A percentile compares a stretch with the other conserved stretches of the same genome.
Evolutionary conservation across 1,140 invertebrate species (phyloP).

Genomic region (Panagrolaimus sp.): DNA sequence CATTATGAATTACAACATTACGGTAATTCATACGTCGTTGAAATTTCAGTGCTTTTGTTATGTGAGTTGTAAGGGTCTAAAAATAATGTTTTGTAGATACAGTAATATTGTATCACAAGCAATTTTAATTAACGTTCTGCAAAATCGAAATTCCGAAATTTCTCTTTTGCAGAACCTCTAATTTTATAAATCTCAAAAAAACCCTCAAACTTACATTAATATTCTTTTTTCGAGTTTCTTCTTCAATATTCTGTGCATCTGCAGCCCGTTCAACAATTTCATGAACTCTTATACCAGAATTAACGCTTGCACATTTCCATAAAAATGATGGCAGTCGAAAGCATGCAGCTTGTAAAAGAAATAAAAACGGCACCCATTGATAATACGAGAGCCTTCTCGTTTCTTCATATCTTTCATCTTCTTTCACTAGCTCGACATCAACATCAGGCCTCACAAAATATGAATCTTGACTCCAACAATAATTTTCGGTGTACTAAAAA

Average conservation of each 20-base stretch:
- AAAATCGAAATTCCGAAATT: too few species aligned
- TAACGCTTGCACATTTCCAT: conserved; percentile 56
- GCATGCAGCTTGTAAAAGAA: conserved; percentile 59
- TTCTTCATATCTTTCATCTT: conserved; percentile 41
- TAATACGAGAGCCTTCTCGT: conserved; percentile 57
- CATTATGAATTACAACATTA: conserved; percentile 47
- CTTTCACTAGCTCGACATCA: conserved; percentile 44
- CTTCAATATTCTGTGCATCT: conserved; percentile 41
- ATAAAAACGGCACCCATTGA: conserved; percentile 61
- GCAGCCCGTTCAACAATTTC: conserved; percentile 50
- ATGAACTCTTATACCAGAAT: conserved; percentile 54
- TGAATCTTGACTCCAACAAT: conserved; percentile 54
- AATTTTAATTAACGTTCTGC: too few species aligned
- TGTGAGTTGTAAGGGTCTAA: conserved; percentile 35
- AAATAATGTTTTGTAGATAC: too few species aligned
- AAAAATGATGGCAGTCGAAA: conserved; percentile 60
- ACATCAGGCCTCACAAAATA: conserved; percentile 52
- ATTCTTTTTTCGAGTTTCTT: conserved; percentile 39
- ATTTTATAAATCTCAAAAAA: too few species aligned
- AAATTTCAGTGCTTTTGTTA: conserved; percentile 46
- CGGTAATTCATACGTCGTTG: conserved; percentile 38
- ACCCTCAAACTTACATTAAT: too few species aligned
- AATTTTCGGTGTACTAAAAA: conserved; percentile 57
- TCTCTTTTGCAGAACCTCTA: too few species aligned
- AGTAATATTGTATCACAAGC: too few species aligned